Conservation (phyloP, 2,113 vertebrate genomes). For the Bagarius yarrelli region DNA sequence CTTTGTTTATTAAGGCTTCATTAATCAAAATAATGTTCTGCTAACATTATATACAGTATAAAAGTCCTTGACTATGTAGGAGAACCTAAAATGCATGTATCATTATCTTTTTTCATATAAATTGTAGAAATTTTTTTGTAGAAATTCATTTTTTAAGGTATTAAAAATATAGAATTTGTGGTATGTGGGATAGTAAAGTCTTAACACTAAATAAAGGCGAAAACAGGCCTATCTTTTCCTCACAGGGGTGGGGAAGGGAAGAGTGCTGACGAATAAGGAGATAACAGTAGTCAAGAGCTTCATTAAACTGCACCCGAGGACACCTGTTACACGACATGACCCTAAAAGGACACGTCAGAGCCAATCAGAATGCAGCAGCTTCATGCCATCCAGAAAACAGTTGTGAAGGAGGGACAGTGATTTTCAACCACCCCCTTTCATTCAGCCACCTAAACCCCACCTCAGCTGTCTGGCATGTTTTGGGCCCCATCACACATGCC, state of each 20-base stretch:
- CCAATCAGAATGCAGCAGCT: constrained; percentile 69
- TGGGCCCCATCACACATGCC: constrained; percentile 52
- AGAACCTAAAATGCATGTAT: not conserved
- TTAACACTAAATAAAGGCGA: not conserved
- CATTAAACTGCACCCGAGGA: constrained; percentile 51
- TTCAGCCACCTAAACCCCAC: constrained; percentile 47
- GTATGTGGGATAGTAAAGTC: not conserved
- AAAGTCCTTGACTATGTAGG: not conserved
- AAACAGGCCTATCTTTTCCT: constrained; percentile 50
- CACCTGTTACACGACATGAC: constrained; percentile 70
- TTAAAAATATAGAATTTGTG: not conserved
- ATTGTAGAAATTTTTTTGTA: not conserved
- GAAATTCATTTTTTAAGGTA: not conserved
- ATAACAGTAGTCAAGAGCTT: constrained; percentile 41
- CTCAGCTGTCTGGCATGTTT: constrained; percentile 70
- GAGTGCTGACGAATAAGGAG: constrained; percentile 68
- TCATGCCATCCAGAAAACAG: constrained; percentile 57
- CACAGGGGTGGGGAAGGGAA: constrained; percentile 51
- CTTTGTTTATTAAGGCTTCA: not conserved
- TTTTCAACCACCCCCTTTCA: constrained; percentile 40
- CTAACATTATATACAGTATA: not conserved
- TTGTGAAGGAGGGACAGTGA: constrained; percentile 56
- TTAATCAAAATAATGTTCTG: not conserved
- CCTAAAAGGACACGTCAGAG: constrained; percentile 76
- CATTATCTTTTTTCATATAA: not conserved